Percentiles rank a stretch among this genome's conserved stretches.
Evolutionary conservation across 2,888 invertebrate species (phyloP).

Genomic region (Anaspis maculata): DNA sequence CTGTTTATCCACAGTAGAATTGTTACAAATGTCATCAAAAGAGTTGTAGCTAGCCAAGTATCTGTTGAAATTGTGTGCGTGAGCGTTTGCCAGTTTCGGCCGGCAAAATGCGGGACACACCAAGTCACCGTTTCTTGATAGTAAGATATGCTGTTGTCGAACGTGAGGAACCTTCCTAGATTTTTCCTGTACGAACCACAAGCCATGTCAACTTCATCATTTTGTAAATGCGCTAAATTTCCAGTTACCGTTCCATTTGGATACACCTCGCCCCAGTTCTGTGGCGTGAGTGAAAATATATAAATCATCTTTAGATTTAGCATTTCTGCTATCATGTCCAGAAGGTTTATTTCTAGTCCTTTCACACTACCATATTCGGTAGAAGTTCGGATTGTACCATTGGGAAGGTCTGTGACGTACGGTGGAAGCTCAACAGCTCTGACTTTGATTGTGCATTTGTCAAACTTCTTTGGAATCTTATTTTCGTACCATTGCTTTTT

Average conservation of each 20-base stretch:
- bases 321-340: conserved; percentile 2
- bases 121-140: conserved; percentile 2
- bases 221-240: conserved; percentile 3
- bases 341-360: conserved; percentile 3
- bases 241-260: conserved; percentile 3
- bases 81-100: too few relatives aligned
- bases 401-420: conserved; percentile 2
- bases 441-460: conserved; percentile 1
- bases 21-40: neutral
- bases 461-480: conserved; percentile 3
- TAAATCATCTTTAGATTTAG: conserved; percentile 2
- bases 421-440: conserved; percentile 1
- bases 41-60: neutral
- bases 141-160: conserved; percentile 2
- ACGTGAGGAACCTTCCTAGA: neutral
- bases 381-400: neutral
- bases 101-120: conserved; percentile 3
- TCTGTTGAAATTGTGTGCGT: neutral
- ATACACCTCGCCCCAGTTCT: conserved; percentile 1
- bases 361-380: neutral
- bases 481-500: neutral
- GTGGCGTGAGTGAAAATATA: neutral
- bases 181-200: conserved; percentile 4
- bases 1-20: neutral
- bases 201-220: conserved; percentile 1